These are phyloP conservation scores for Heterotis niloticus DNA, from an alignment of 2,113 vertebrate genomes.

Conservation along the genomic window DNA sequence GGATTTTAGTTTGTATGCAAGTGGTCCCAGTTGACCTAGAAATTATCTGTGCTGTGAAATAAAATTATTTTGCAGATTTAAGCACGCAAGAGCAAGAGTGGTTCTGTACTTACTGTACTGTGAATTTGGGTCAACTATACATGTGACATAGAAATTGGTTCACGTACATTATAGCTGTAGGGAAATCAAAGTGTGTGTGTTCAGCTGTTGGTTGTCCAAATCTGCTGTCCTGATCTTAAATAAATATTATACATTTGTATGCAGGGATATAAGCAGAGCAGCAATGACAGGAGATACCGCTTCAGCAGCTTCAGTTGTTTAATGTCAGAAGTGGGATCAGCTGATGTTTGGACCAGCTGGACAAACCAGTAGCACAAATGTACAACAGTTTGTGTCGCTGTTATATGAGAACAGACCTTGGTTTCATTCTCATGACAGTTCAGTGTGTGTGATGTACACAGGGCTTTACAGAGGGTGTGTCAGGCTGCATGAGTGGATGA, in stretches of 20 bases:
- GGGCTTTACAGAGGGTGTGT: background rate
- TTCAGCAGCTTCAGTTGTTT: no score
- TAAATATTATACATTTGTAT: no score
- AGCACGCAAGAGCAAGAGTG: background rate
- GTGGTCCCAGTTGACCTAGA: background rate
- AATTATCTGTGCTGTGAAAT: background rate
- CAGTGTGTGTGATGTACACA: background rate
- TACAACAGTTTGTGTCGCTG: no score
- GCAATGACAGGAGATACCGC: no score
- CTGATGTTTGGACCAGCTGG: no score
- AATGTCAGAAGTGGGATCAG: no score
- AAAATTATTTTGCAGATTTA: background rate
- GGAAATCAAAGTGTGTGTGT: background rate
- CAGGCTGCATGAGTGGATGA: background rate
- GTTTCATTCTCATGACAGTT: background rate
- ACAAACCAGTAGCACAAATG: no score
- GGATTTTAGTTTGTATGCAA: no score
- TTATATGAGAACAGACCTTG: conserved; percentile 12
- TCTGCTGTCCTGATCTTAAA: no score
- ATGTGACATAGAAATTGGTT: background rate
- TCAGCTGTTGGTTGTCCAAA: no score
- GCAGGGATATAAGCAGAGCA: no score
- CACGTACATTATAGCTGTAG: background rate
- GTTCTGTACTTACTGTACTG: background rate
- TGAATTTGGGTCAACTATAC: background rate